phyloP scores from a whole-genome alignment of 2,113 vertebrate species.

The Mus spicilegus region DNA sequence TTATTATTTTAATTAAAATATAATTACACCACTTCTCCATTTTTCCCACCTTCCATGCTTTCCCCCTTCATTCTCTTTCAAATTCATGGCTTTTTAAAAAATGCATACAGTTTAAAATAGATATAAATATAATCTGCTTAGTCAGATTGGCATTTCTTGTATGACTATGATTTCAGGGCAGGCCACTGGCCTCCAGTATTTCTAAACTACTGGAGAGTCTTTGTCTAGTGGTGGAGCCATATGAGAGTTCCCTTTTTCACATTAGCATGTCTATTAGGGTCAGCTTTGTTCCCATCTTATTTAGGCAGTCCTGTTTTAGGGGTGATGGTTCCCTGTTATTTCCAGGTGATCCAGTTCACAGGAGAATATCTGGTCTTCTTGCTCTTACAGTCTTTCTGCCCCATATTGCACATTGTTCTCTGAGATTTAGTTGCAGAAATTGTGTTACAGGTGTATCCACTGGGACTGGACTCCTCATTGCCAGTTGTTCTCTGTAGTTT shows the following conservation, averaged over 20 bases:
- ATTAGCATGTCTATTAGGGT: not conserved
- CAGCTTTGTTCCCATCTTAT: not conserved
- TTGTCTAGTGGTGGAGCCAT: not conserved
- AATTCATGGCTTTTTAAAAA: not conserved
- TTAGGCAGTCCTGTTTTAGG: not conserved
- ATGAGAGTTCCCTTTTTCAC: not conserved
- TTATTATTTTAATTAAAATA: not conserved
- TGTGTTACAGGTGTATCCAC: not conserved
- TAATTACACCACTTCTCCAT: not conserved
- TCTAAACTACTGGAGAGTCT: not conserved
- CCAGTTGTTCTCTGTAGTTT: not conserved
- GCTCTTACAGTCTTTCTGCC: not conserved
- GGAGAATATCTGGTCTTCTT: not conserved
- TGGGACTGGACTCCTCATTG: not conserved
- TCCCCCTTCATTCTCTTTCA: not conserved
- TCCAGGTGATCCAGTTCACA: not conserved
- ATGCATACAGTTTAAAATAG: not conserved
- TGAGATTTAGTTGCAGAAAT: not conserved
- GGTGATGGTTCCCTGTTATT: not conserved
- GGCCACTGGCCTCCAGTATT: not conserved
- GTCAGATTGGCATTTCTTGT: not conserved
- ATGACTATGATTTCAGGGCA: not conserved
- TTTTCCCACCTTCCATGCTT: not conserved
- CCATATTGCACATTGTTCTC: not conserved
- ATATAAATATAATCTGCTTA: not conserved